phyloP scores from a whole-genome alignment of 2,797 vertebrate genomes.

The Sebastes alutus region DNA sequence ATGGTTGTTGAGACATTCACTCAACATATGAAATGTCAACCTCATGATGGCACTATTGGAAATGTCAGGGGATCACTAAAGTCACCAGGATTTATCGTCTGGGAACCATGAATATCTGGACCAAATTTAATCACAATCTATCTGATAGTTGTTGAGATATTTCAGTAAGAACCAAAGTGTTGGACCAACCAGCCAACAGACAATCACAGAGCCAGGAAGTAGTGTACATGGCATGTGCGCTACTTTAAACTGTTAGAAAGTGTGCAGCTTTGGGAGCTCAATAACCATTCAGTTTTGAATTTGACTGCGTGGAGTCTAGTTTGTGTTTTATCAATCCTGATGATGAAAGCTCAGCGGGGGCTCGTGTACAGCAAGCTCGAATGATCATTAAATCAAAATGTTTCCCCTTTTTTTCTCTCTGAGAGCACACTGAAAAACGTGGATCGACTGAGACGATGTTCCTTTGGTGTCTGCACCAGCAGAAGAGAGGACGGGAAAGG shows the following conservation, averaged over 20 bases:
- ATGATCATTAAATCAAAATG: constrained; percentile 25
- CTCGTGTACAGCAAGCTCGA: neutral
- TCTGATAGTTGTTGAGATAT: neutral
- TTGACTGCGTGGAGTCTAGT: neutral
- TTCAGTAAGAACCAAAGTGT: neutral
- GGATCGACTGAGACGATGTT: neutral
- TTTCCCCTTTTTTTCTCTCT: neutral
- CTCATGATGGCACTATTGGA: neutral
- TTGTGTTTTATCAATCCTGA: constrained; percentile 5
- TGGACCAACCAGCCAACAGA: neutral
- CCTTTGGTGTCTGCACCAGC: neutral
- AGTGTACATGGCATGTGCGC: neutral
- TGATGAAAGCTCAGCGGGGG: constrained; percentile 9
- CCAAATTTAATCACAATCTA: neutral
- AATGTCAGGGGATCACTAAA: neutral
- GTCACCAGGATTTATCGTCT: neutral
- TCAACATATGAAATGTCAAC: neutral
- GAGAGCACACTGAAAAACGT: constrained; percentile 5
- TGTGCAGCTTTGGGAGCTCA: neutral
- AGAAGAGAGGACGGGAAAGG: neutral
- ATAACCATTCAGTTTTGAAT: neutral
- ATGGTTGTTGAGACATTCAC: neutral
- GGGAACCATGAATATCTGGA: neutral
- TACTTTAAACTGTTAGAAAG: neutral
- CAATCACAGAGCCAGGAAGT: neutral